Evolutionary conservation across 2,888 invertebrate genomes (phyloP), one percentile per base, ranked within the genome.

Genomic region (Chrysotoxum bicinctum): DNA sequence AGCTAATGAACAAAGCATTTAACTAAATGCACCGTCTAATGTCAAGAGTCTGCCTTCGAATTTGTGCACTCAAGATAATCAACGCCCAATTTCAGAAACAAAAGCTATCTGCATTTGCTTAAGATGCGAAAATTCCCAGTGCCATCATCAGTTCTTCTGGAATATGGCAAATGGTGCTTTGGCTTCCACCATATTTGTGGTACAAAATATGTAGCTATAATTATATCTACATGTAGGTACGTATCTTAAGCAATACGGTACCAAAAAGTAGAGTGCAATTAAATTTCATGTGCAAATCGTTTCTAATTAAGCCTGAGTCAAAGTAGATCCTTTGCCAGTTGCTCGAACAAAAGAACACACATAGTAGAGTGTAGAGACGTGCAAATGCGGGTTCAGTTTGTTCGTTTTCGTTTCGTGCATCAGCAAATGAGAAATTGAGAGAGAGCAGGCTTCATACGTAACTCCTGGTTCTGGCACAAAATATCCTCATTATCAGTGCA

Each of bases 201-300:
- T 62, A 43, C 16, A n/a, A 35, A 12, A n/a, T 60, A 23, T 48
- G 5, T 10, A 48, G 8, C 16, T 21, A 21, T 21, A 35, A n/a
- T 9, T 21, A 21, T 21, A n/a, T n/a, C 21, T 14, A 37, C 9
- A 14, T 21, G 12, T 5, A 21, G 7, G 16, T 19, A 23, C 8
- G 19, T 16, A 19, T 40, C 19, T 32, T 30, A 40, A 40, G 62
- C 40, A 62, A 66, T 66, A 16, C 48, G 69, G 54, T 60, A 52
- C 56, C 64, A 80, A 79, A 75, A 84, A 30, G 69, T 62, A 60
- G 54, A 77, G 64, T 69, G 81, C 76, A 85, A 85, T 85, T 81
- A 80, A 85, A 81, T 74, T 85, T 62, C 80, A 78, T 80, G 80
- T 84, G 84, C 84, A 84, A 84, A 84, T 84, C 75, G 76, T 56